Conservation (phyloP, 2,888 invertebrate species). For the Koerneria pararmatus region DNA sequence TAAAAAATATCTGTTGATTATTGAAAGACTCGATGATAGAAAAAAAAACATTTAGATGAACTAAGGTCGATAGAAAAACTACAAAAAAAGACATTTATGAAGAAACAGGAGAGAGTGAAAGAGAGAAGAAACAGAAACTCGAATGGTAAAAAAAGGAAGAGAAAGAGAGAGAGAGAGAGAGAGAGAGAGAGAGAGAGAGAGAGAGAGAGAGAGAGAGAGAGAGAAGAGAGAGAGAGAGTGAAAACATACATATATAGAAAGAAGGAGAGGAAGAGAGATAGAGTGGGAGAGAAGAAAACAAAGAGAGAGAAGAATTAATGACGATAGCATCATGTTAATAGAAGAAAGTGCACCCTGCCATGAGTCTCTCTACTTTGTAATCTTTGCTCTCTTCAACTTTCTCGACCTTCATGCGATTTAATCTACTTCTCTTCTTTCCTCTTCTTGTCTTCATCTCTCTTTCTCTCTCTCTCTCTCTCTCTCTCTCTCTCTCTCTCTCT, state of each 20-base stretch:
- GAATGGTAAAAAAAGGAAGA: neutral
- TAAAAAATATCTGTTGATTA: no score
- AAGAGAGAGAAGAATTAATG: no score
- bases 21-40: conserved; percentile 3
- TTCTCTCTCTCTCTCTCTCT: neutral
- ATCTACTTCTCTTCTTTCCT: conserved; percentile 1
- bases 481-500: neutral
- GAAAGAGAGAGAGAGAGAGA: neutral
- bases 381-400: neutral
- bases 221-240: neutral
- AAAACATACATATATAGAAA: no score
- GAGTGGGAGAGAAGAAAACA: no score
- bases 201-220: conserved; percentile 2
- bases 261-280: no score
- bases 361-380: neutral
- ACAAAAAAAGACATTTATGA: neutral
- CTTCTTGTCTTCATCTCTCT: conserved; percentile 9
- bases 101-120: no score
- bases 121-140: neutral
- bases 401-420: no score
- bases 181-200: conserved; percentile 2
- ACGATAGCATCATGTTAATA: no score
- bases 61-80: neutral
- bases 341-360: no score
- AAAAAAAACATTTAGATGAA: neutral